Percentiles rank a stretch among this genome's conserved stretches.
Conservation (phyloP, 2,113 vertebrate species). For the Ceyx cyanopectus region DNA sequence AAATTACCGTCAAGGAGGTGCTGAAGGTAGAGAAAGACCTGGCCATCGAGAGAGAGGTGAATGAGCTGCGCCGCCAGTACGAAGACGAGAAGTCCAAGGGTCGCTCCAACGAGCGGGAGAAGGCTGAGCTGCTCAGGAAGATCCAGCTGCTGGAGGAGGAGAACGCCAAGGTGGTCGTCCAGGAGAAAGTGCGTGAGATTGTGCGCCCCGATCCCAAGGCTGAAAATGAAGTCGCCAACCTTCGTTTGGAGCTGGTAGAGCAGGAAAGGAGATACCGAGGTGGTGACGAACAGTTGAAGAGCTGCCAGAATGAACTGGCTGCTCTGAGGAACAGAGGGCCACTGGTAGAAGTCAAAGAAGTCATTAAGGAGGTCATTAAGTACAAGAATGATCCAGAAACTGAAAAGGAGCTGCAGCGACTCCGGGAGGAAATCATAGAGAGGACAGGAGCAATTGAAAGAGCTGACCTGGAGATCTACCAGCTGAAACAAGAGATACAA, state of each 20-base stretch:
- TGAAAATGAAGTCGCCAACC: slow-evolving; percentile 91
- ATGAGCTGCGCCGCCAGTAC: slow-evolving; percentile 84
- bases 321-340: slow-evolving; percentile 87
- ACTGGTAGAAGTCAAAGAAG: slow-evolving; percentile 91
- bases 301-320: slow-evolving; percentile 83
- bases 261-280: slow-evolving; percentile 88
- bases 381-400: slow-evolving; percentile 94
- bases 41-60: slow-evolving; percentile 86
- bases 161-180: slow-evolving; percentile 89
- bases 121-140: slow-evolving; percentile 87
- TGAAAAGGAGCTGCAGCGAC: slow-evolving; percentile 88
- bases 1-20: slow-evolving; percentile 94
- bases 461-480: slow-evolving; percentile 90
- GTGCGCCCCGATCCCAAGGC: slow-evolving; percentile 94
- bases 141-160: slow-evolving; percentile 90
- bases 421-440: slow-evolving; percentile 94
- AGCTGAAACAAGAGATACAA: slow-evolving; percentile 92
- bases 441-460: slow-evolving; percentile 90
- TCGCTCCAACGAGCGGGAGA: slow-evolving; percentile 84
- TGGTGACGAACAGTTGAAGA: slow-evolving; percentile 85
- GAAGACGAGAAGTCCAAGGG: slow-evolving; percentile 89
- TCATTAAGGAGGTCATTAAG: slow-evolving; percentile 95
- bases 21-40: slow-evolving; percentile 93
- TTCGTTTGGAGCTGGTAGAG: slow-evolving; percentile 93
- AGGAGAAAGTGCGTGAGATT: slow-evolving; percentile 95